These are phyloP conservation scores for Pseudorectes ferrugineus DNA, from an alignment of 2,113 vertebrate genomes.

Conservation along the genomic window DNA sequence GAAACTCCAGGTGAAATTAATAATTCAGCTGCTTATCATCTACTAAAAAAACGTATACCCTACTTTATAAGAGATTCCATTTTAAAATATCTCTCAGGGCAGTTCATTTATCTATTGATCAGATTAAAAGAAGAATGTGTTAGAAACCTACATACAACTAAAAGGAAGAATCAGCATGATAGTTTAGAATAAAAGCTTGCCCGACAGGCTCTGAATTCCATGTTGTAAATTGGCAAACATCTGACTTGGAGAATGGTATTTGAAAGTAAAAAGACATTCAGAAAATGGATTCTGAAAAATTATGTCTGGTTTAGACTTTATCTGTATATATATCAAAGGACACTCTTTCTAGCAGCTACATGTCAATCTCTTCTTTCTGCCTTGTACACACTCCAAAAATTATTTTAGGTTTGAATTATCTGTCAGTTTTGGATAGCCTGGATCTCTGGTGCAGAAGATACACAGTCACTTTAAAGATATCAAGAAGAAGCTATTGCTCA, in stretches of 20 bases:
- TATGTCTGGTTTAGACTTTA: background rate
- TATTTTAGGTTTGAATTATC: slow-evolving; percentile 3
- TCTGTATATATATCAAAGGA: slow-evolving; percentile 29
- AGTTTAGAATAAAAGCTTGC: background rate
- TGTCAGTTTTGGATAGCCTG: background rate
- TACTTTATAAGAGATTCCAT: background rate
- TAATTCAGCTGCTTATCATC: background rate
- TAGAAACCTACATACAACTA: background rate
- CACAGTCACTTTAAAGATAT: background rate
- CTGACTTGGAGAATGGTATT: background rate
- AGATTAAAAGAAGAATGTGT: background rate
- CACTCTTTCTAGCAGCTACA: background rate
- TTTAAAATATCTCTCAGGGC: background rate
- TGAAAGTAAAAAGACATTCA: background rate
- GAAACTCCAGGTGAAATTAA: background rate
- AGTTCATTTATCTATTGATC: background rate
- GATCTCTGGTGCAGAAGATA: background rate
- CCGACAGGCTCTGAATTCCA: background rate
- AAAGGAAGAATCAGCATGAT: background rate
- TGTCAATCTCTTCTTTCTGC: slow-evolving; percentile 2
- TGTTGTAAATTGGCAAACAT: background rate
- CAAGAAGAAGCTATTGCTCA: background rate
- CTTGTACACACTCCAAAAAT: background rate
- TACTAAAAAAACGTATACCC: background rate
- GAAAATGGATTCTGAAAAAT: slow-evolving; percentile 14